A percentile compares a stretch with the other conserved stretches of the same genome.
phyloP scores from a whole-genome alignment of 2,797 vertebrate genomes.

The Clarias platycephalus region DNA sequence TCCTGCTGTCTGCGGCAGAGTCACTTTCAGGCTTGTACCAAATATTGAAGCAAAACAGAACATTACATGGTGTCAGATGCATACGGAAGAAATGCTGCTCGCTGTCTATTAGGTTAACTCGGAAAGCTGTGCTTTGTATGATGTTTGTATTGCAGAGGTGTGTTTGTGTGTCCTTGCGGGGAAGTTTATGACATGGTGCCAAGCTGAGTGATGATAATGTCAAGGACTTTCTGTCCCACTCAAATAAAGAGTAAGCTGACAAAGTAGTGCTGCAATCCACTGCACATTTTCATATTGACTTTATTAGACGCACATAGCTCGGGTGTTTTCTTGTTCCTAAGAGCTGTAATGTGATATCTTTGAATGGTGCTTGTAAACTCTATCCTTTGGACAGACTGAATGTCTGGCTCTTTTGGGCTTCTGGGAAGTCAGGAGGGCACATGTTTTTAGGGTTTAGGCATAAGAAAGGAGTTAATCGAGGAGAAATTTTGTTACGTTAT shows the following conservation, averaged over 20 bases:
- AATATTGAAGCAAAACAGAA: slow-evolving; percentile 11
- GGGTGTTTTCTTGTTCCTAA: not conserved
- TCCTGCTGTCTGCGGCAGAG: slow-evolving; percentile 14
- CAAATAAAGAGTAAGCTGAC: slow-evolving; percentile 7
- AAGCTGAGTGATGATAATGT: slow-evolving; percentile 40
- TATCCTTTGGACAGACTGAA: slow-evolving; percentile 7
- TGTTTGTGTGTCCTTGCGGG: slow-evolving; percentile 11
- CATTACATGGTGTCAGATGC: not conserved
- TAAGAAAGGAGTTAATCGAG: slow-evolving; percentile 62
- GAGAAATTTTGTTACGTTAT: slow-evolving; percentile 50
- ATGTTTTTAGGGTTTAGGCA: slow-evolving; percentile 50
- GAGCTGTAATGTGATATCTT: slow-evolving; percentile 9
- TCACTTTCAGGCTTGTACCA: slow-evolving; percentile 16
- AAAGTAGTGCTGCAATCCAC: not conserved
- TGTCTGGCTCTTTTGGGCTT: slow-evolving; percentile 13
- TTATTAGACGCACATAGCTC: not conserved
- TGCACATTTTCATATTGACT: not conserved
- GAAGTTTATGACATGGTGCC: slow-evolving; percentile 35
- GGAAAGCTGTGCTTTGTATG: slow-evolving; percentile 26
- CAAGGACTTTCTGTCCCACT: slow-evolving; percentile 20
- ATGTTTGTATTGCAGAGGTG: slow-evolving; percentile 12
- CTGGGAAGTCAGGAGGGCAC: slow-evolving; percentile 52
- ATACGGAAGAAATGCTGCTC: not conserved
- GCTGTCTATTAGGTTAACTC: not conserved
- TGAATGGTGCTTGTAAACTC: slow-evolving; percentile 15